Conservation (phyloP, 2,113 vertebrate species). For the Pogona vitticeps region DNA sequence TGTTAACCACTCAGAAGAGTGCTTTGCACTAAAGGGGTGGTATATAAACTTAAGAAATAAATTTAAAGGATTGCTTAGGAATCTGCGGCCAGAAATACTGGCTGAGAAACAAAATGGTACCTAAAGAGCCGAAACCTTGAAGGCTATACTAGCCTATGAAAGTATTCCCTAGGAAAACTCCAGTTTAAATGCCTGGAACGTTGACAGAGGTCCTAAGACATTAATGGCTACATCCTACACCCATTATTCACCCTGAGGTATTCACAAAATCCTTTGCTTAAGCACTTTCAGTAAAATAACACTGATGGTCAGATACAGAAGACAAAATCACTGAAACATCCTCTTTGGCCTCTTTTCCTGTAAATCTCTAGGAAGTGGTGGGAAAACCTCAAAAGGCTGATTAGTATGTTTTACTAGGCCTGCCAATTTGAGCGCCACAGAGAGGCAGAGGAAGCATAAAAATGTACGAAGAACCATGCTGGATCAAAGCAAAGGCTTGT, state of each 20-base stretch:
- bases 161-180: not conserved
- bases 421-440: not conserved
- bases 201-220: not conserved
- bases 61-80: not conserved
- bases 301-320: not conserved
- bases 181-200: not conserved
- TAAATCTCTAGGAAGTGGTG: not conserved
- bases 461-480: too few relatives aligned
- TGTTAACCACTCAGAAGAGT: too few relatives aligned
- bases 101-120: not conserved
- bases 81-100: too few relatives aligned
- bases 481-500: too few relatives aligned
- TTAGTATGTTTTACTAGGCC: not conserved
- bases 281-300: accelerated
- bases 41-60: too few relatives aligned
- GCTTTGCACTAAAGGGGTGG: too few relatives aligned
- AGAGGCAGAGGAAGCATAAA: not conserved
- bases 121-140: not conserved
- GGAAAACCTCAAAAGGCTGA: not conserved
- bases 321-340: slow-evolving; percentile 18
- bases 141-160: not conserved
- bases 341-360: not conserved
- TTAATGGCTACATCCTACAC: not conserved
- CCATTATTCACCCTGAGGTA: slow-evolving; percentile 7
- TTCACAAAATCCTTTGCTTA: not conserved